Base-by-base conservation (phyloP, 1,140 invertebrate species). In the Drosophila carrolli region DNA sequence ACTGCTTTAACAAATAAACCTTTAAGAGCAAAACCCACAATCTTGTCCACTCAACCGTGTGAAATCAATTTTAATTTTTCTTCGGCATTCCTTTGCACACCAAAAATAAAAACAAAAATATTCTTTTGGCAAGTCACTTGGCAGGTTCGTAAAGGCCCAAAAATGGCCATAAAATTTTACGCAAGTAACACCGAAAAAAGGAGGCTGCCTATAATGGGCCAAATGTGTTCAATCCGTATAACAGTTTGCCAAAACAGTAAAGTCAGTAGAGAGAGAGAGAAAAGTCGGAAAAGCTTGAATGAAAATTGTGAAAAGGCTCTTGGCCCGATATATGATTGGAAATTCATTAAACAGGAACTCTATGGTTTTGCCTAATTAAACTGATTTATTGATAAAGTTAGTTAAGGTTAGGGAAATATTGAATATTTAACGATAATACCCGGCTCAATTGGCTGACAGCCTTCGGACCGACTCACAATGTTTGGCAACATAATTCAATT, bases 401-500 rank as follows among this genome's bases (percentile, higher is more conserved):
- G 55, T 82, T 77, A 61, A 16, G 46, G 47, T 47, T 47, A 56
- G n/a, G 50, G 38, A 71, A 48, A 75, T 53, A 77, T 62, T 82
- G 67, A 62, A 78, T 81, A 43, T 71, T 77, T 62, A 47, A 77
- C 68, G 46, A 40, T 37, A 32, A 43, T 37, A 8, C 78, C 79
- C 76, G 79, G 47, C 63, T 80, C 80, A 83, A 50, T 57, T 62
- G 65, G 72, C 79, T 71, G 83, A 88, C 84, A 88, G 83, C 53
- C 51, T 67, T 70, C 44, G 55, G 78, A 53, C 32, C 37, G 41
- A 66, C 67, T 70, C 51, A 66, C 66, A 75, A 65, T 55, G 29
- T 48, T 56, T 83, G 83, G 84, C 84, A 89, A 74, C 83, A 88
- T 88, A 89, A 89, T 83, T 89, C 83, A 72, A 88, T 88, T 80